Base-by-base conservation (phyloP, 2,888 invertebrate species). In the Agrochola lota region DNA sequence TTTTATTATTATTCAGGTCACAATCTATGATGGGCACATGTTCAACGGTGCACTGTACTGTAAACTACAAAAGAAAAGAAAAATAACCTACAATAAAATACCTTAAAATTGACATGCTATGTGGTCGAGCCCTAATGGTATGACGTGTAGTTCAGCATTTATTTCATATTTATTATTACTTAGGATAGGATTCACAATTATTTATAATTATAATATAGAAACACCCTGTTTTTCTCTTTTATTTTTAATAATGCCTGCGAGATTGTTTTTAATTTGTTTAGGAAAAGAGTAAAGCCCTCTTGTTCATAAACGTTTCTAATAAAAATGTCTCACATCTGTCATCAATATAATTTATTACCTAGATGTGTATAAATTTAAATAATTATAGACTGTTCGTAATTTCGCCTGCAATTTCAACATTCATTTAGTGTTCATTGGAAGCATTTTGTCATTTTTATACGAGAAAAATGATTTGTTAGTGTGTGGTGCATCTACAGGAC, bases 371-470 rank as follows among this genome's bases (percentile, higher is more conserved):
- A 66, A 30, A 77, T 52, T 20, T 64, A 15, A n/a, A 71, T 40
- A 43, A 49, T n/a, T n/a, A 46, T 71, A 57, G 40, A 66, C n/a
- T 71, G 60, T 84, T 77, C 77, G 74, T 82, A 85, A 85, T 81
- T 17, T 68, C 23, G 26, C n/a, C 52, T 77, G 26, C 17, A 43
- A 62, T 46, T 59, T 85, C 23, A 81, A 55, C 64, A 52, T 68
- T 74, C 15, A 35, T 55, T 78, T 82, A 63, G 69, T 68, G 62
- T 52, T 62, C 26, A 60, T 60, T 64, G 40, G 52, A 72, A 69
- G 71, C 71, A 84, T 73, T 84, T 84, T 81, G 66, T 67, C 59
- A 85, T 77, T 85, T 84, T 84, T 82, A 72, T 85, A 85, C 78
- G 62, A 73, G 46, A 68, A 77, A 30, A 69, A 59, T 57, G 1